Evolutionary conservation across 1,140 invertebrate species (phyloP), one percentile per base, ranked within the genome.

Genomic region (Mercenaria mercenaria): DNA sequence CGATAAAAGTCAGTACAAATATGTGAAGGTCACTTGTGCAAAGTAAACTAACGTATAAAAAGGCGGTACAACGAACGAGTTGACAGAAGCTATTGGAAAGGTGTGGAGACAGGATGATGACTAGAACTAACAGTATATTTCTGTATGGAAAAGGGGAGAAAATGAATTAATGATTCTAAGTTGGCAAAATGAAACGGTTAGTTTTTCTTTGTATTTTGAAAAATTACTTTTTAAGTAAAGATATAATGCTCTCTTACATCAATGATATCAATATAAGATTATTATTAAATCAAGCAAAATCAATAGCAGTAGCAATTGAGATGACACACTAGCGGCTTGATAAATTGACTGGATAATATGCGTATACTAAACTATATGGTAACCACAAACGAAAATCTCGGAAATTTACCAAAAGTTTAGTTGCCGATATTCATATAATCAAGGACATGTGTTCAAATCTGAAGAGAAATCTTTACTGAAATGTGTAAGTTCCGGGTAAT

Each of bases 141-240:
- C 26, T 23, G 29, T n/a, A 72, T 72, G 67, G 20, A 8, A 39
- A 72, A 1, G 39, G 13, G 4, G 8, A 4, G 23, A 2, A 15
- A 32, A 39, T 72, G 67, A 72, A 72, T 39, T 37, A 1, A 41
- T 72, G 67, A 26, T 72, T 72, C 37, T 10, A 39, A 10, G 23
- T 39, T 72, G 67, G 32, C 67, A 72, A 39, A 72, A 72, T 72
- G 67, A 72, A 72, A 72, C 67, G 67, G 67, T 72, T 72, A 72
- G 67, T 72, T 47, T 47, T 47, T 47, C 6, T 47, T 47, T 47
- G 15, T 6, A 8, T 47, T 8, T 47, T 47, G 15, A 47, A 47
- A 47, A 6, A 47, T 47, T n/a, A n/a, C n/a, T n/a, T n/a, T n/a
- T n/a, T n/a, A n/a, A n/a, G n/a, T n/a, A n/a, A n/a, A n/a, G n/a